phyloP scores from a whole-genome alignment of 2,113 vertebrate species.

The Rynchops niger region DNA sequence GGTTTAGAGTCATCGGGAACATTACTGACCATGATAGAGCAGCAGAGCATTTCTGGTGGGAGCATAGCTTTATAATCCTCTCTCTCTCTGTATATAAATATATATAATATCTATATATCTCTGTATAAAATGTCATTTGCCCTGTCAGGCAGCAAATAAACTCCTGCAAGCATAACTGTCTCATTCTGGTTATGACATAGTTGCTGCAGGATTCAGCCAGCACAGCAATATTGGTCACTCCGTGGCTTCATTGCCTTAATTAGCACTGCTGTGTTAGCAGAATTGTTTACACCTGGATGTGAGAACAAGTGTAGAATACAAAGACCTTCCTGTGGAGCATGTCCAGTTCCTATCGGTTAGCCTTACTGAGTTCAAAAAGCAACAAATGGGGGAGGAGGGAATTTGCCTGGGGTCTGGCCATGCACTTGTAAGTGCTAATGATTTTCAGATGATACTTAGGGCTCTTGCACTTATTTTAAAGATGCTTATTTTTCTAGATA shows the following conservation, averaged over 20 bases:
- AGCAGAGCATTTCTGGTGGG: not conserved
- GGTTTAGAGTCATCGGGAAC: not conserved
- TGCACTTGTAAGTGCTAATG: not conserved
- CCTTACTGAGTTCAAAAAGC: not conserved
- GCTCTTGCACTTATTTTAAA: not conserved
- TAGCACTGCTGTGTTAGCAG: not conserved
- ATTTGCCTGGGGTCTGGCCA: not conserved
- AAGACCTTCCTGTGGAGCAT: not conserved
- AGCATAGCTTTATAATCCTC: not conserved
- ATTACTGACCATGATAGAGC: not conserved
- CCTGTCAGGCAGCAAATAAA: not conserved
- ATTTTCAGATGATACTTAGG: not conserved
- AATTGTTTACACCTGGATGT: not conserved
- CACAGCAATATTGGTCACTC: not conserved
- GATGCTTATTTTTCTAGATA: not conserved
- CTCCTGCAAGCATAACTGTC: not conserved
- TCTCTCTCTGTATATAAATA: too few species aligned
- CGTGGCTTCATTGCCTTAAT: not conserved
- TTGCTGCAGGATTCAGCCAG: not conserved
- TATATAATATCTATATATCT: too few species aligned
- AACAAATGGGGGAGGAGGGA: not conserved
- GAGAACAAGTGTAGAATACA: not conserved
- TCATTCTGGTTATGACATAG: not conserved
- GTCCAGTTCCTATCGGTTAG: not conserved
- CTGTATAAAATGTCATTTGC: not conserved